These are phyloP conservation scores for Noctua pronuba DNA, from an alignment of 2,888 invertebrate genomes.

Conservation along the genomic window DNA sequence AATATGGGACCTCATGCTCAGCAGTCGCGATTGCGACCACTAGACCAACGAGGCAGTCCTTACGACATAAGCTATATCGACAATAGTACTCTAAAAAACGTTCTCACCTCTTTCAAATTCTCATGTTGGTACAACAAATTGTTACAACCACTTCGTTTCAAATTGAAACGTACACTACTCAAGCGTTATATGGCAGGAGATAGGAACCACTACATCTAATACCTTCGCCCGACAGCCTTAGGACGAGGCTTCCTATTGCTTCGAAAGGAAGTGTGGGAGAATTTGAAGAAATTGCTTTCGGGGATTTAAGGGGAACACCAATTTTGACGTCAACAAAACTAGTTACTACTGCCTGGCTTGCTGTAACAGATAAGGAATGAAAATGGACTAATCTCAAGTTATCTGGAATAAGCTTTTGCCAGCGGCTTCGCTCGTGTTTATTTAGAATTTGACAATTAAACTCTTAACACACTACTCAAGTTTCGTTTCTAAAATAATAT, in stretches of 20 bases:
- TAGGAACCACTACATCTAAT: conserved; percentile 53
- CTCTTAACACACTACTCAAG: too few species aligned
- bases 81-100: neutral
- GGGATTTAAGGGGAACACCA: conserved; percentile 30
- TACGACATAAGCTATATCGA: too few species aligned
- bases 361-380: too few species aligned
- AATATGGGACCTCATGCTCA: too few species aligned
- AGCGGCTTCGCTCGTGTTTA: too few species aligned
- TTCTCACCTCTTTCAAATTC: neutral
- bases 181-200: conserved; percentile 49
- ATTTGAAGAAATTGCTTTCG: conserved; percentile 57
- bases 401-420: too few species aligned
- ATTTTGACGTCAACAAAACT: conserved; percentile 21
- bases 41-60: too few species aligned
- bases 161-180: conserved; percentile 53
- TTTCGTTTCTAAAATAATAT: too few species aligned
- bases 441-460: too few species aligned
- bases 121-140: neutral
- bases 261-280: conserved; percentile 28
- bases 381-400: neutral
- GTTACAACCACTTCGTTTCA: conserved; percentile 34
- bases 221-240: conserved; percentile 45
- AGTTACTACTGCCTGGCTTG: neutral
- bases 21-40: too few species aligned
- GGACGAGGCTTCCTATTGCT: conserved; percentile 40